A percentile compares a stretch with the other conserved stretches of the same genome.
phyloP scores from a whole-genome alignment of 2,888 invertebrate species.

The Hirtodrosophila histrioides region DNA sequence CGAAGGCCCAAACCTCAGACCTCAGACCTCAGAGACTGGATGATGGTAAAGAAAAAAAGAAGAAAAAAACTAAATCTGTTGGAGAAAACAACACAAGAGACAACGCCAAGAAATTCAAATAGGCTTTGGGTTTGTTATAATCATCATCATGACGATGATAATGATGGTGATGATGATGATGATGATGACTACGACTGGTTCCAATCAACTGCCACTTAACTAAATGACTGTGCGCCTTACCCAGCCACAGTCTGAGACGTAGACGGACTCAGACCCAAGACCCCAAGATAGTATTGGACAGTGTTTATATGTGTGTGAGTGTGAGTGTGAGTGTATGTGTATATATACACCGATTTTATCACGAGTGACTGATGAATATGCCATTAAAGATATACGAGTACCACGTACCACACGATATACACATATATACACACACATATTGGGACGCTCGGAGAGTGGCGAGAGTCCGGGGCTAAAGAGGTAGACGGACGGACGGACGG shows the following conservation, averaged over 20 bases:
- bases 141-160: conserved; percentile 12
- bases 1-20: not conserved
- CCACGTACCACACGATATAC: conserved; percentile 41
- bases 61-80: conserved; percentile 49
- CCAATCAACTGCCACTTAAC: conserved; percentile 81
- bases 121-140: conserved; percentile 41
- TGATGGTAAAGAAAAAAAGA: conserved; percentile 10
- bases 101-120: conserved; percentile 47
- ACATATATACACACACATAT: conserved; percentile 10
- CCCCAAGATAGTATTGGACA: conserved; percentile 19
- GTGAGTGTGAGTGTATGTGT: conserved; percentile 25
- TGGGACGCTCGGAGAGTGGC: not conserved
- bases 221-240: conserved; percentile 76
- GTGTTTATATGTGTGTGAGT: conserved; percentile 11
- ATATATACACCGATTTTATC: conserved; percentile 72
- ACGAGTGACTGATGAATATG: conserved; percentile 82
- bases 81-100: conserved; percentile 35
- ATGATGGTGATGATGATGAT: conserved; percentile 18
- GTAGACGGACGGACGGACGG: conserved; percentile 14
- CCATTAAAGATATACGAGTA: conserved; percentile 79
- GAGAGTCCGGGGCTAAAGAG: conserved; percentile 4
- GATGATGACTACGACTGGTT: conserved; percentile 66
- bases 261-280: conserved; percentile 28
- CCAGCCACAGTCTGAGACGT: conserved; percentile 33
- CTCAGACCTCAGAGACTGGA: conserved; percentile 8